A percentile compares a stretch with the other conserved stretches of the same genome.
phyloP scores from a whole-genome alignment of 2,888 invertebrate species.

The Gymnoscelis rufifasciata region DNA sequence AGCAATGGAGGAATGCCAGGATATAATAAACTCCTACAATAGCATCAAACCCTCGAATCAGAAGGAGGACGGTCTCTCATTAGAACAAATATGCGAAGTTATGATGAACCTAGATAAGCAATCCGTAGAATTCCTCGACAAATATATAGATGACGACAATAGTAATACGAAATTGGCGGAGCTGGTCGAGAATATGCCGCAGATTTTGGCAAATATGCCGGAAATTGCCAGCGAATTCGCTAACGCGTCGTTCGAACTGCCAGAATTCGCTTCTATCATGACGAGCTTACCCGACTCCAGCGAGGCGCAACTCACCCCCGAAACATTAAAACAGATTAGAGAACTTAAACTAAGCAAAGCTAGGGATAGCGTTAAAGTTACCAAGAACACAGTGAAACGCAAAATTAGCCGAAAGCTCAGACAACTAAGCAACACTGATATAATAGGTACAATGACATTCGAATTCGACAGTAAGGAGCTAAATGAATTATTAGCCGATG shows the following conservation, averaged over 20 bases:
- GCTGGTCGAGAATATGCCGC: slow-evolving; percentile 67
- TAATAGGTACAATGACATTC: slow-evolving; percentile 55
- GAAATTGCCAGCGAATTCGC: slow-evolving; percentile 66
- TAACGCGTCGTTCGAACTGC: slow-evolving; percentile 59
- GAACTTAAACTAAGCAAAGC: slow-evolving; percentile 62
- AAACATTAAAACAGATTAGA: slow-evolving; percentile 69
- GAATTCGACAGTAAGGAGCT: slow-evolving; percentile 63
- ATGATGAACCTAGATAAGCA: slow-evolving; percentile 68
- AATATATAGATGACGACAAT: slow-evolving; percentile 47
- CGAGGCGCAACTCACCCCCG: slow-evolving; percentile 66
- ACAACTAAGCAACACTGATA: slow-evolving; percentile 46
- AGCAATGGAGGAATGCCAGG: slow-evolving; percentile 72
- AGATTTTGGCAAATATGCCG: slow-evolving; percentile 68
- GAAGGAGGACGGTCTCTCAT: slow-evolving; percentile 44
- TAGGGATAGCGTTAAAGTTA: slow-evolving; percentile 65
- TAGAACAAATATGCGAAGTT: slow-evolving; percentile 66
- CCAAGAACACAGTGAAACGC: slow-evolving; percentile 67
- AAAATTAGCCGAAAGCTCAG: slow-evolving; percentile 59
- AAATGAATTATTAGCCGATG: slow-evolving; percentile 53
- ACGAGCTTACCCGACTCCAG: slow-evolving; percentile 59
- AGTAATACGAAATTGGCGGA: slow-evolving; percentile 59
- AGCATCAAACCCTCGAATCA: slow-evolving; percentile 44
- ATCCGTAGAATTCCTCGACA: slow-evolving; percentile 58
- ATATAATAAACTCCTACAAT: slow-evolving; percentile 66
- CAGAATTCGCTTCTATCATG: slow-evolving; percentile 67